These are phyloP conservation scores for Arvicanthis niloticus DNA, from an alignment of 2,113 vertebrate species.

Conservation along the genomic window DNA sequence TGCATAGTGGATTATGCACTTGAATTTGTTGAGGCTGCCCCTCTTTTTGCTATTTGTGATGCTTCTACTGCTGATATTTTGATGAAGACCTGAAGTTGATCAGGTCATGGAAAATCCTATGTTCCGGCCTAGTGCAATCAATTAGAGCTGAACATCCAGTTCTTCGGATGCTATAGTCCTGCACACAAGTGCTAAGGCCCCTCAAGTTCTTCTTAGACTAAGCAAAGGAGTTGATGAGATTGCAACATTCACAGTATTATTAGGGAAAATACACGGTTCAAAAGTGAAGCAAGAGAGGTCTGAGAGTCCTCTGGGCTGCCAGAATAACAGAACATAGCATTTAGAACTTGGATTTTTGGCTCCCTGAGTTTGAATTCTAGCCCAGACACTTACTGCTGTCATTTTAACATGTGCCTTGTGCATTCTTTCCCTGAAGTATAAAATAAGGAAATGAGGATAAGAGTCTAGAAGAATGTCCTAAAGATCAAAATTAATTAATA, in stretches of 20 bases:
- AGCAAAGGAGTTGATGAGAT: not conserved
- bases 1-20: not conserved
- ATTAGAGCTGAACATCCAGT: not conserved
- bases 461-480: not conserved
- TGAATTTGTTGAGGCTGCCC: not conserved
- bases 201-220: not conserved
- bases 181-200: not conserved
- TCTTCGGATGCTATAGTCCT: fast-evolving
- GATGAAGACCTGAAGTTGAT: not conserved
- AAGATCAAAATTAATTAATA: not conserved
- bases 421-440: not conserved
- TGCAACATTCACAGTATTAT: not conserved
- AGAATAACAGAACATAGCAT: no score
- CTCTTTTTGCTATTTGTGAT: not conserved
- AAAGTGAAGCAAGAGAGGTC: not conserved
- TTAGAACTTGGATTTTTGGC: not conserved
- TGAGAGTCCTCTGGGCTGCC: fast-evolving
- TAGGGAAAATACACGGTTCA: not conserved
- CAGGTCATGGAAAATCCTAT: not conserved
- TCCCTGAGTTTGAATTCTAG: not conserved
- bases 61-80: not conserved
- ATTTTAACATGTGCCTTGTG: not conserved
- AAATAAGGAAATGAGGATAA: not conserved
- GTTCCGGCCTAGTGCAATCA: not conserved
- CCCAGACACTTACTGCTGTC: fast-evolving